phyloP scores from a whole-genome alignment of 2,113 vertebrate species.

The Urocitellus parryii region DNA sequence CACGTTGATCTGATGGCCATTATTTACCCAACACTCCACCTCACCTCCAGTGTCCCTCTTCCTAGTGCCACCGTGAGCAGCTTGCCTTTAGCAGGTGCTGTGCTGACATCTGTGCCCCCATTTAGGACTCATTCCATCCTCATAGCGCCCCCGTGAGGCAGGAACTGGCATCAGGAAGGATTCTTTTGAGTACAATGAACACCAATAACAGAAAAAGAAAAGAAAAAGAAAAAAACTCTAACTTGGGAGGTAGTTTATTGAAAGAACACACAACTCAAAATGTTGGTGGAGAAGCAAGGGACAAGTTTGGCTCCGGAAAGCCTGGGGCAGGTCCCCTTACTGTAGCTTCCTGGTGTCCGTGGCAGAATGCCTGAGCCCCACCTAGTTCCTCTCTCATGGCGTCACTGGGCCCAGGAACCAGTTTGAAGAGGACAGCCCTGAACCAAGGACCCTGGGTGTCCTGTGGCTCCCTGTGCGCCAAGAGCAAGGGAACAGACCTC shows the following conservation, averaged over 20 bases:
- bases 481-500: not conserved
- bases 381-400: not conserved
- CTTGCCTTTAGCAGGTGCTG: fast-evolving
- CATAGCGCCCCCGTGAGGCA: not conserved
- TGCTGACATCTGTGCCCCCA: not conserved
- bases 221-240: not conserved
- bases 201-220: not conserved
- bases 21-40: not conserved
- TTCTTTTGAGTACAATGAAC: not conserved
- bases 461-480: not conserved
- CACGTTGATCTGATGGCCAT: not conserved
- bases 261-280: not conserved
- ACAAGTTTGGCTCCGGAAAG: not conserved
- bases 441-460: not conserved
- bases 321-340: not conserved
- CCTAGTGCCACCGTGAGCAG: fast-evolving
- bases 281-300: not conserved
- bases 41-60: not conserved
- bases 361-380: not conserved
- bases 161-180: not conserved
- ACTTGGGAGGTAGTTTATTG: not conserved
- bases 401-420: not conserved
- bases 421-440: not conserved
- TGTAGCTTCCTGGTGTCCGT: not conserved
- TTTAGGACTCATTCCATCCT: not conserved